Percentiles rank a stretch among this genome's conserved stretches.
Conservation (phyloP, 2,113 vertebrate species). For the Alaudala cheleensis region DNA sequence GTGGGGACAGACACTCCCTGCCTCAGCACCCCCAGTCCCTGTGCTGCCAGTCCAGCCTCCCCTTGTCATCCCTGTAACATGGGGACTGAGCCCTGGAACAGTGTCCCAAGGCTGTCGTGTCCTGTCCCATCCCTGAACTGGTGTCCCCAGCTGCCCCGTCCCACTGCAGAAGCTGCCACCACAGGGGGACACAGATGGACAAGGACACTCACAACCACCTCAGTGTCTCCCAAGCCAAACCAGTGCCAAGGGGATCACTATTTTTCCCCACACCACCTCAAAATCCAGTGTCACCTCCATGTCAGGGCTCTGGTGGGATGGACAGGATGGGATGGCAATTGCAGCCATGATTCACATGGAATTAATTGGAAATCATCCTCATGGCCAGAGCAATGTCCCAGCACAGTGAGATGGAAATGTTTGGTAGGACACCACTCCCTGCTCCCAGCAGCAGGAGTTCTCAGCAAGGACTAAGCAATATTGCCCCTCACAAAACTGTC, state of each 20-base stretch:
- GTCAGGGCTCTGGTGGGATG: fast-evolving
- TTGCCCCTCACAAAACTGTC: background rate
- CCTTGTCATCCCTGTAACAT: background rate
- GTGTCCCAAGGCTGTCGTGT: background rate
- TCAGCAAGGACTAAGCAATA: background rate
- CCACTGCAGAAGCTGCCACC: background rate
- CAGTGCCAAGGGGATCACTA: fast-evolving
- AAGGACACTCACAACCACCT: background rate
- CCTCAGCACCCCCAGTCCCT: background rate
- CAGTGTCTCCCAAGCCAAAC: background rate
- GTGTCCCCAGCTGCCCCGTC: background rate
- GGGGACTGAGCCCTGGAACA: background rate
- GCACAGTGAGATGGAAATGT: background rate
- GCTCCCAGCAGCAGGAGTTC: background rate
- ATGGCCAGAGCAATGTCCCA: fast-evolving
- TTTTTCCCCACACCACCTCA: fast-evolving
- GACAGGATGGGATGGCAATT: fast-evolving
- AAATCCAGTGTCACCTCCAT: background rate
- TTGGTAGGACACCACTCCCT: background rate
- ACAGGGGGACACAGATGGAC: fast-evolving
- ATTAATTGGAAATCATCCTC: background rate
- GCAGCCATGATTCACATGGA: background rate
- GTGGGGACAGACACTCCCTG: background rate
- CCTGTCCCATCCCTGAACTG: background rate
- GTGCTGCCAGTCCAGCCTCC: background rate